Conservation (phyloP, 2,113 vertebrate genomes). For the Trichechus manatus region DNA sequence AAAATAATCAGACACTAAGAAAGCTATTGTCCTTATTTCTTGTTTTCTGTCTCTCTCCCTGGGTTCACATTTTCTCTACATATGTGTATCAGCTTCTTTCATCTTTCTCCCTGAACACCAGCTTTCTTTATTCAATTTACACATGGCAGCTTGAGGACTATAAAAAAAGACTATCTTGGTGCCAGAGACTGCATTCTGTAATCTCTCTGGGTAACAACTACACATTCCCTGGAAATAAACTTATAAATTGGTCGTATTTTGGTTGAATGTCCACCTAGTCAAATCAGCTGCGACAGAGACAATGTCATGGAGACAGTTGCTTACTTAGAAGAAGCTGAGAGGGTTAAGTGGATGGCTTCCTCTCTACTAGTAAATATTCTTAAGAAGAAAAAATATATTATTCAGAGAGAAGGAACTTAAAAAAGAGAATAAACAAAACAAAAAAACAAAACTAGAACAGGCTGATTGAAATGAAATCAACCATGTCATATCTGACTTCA, state of each 20-base stretch:
- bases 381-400: neutral
- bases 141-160: neutral
- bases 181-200: neutral
- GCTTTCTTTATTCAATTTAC: neutral
- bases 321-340: neutral
- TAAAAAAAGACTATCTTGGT: neutral
- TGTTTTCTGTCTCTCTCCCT: neutral
- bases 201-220: neutral
- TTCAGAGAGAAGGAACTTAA: neutral
- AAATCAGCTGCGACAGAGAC: neutral
- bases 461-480: constrained; percentile 35
- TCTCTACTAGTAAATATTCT: neutral
- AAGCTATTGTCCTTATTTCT: neutral
- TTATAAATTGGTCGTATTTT: neutral
- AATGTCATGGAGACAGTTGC: neutral
- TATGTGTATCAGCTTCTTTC: neutral
- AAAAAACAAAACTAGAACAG: neutral
- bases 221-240: neutral
- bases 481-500: neutral
- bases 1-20: neutral
- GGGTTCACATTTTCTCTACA: neutral
- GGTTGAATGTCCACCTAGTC: neutral
- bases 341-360: neutral
- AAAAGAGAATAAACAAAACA: neutral
- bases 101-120: neutral